Evolutionary conservation across 2,888 invertebrate species (phyloP).

Genomic region (Vesta saturnalis): DNA sequence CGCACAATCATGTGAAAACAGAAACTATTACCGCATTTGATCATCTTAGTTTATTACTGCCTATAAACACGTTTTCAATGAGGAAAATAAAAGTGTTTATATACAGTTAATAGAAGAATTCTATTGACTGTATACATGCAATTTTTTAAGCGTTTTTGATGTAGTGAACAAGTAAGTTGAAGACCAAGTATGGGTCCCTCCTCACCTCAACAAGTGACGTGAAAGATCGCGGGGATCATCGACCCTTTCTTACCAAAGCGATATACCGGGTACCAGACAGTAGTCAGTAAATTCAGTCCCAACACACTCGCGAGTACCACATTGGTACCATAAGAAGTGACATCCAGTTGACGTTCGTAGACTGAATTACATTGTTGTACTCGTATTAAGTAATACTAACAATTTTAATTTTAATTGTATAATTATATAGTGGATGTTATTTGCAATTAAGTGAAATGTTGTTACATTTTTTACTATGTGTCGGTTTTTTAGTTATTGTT

Average conservation of each 20-base stretch:
- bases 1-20: not conserved
- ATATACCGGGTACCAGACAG: slow-evolving; percentile 40
- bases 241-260: slow-evolving; percentile 47
- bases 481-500: not conserved
- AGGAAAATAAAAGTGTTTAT: not conserved
- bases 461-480: slow-evolving; percentile 1
- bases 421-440: slow-evolving; percentile 1
- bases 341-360: slow-evolving; percentile 15
- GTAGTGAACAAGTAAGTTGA: slow-evolving; percentile 32
- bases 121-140: not conserved
- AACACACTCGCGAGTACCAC: slow-evolving; percentile 28
- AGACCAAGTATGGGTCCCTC: slow-evolving; percentile 31
- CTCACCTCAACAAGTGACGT: slow-evolving; percentile 46
- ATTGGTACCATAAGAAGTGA: slow-evolving; percentile 34
- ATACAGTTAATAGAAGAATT: not conserved
- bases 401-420: not conserved
- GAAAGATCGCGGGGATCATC: slow-evolving; percentile 48
- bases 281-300: slow-evolving; percentile 36
- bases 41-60: not conserved
- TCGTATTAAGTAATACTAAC: not conserved
- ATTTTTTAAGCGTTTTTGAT: slow-evolving; percentile 5
- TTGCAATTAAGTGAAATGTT: not conserved
- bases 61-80: not conserved
- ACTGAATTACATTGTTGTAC: not conserved
- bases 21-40: not conserved